Evolutionary conservation across 2,797 vertebrate genomes (phyloP), one percentile per base, ranked within the genome.

Genomic region (Enteromius radiatus): DNA sequence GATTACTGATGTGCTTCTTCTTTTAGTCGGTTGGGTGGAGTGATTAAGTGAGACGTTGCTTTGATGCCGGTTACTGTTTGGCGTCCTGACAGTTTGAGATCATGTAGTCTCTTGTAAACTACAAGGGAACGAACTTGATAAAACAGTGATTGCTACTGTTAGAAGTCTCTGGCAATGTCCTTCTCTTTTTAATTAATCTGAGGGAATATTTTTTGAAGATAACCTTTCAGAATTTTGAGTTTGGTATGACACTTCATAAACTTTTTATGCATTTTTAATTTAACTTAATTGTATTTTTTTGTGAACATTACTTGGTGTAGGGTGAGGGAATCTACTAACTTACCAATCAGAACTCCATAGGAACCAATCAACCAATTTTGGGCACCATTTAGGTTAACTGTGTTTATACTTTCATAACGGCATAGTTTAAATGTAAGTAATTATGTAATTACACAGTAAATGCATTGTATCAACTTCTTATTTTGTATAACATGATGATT

Each of bases 1-100:
- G 79, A 81, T 85, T 85, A 75, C 78, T 81, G 73, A 81, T 80
- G 56, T 49, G 38, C 61, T 81, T n/a, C 69, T 49, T 63, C 61
- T 70, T 70, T 49, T 52, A 84, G 47, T 65, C 31, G 67, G 43
- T 81, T 77, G 65, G 64, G 61, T 31, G 75, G 71, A 43, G 41
- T 65, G 61, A 76, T 76, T 76, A 76, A 76, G 74, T 43, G 74
- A 21, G 47, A 80, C 19, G 15, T 61, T 76, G 54, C 17, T 61
- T 76, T 76, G 54, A 76, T 61, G 74, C 54, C 19, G 54, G 54
- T 76, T 76, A 28, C 36, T 43, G 54, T 76, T 61, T 61, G n/a
- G 54, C 15, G 19, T 76, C 43, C 36, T 11, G 74, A 76, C 23
- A 31, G 36, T 76, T 43, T 76, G 74, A 61, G 74, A 61, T 76